Evolutionary conservation across 2,113 vertebrate species (phyloP).

Genomic region (Columbina picui): DNA sequence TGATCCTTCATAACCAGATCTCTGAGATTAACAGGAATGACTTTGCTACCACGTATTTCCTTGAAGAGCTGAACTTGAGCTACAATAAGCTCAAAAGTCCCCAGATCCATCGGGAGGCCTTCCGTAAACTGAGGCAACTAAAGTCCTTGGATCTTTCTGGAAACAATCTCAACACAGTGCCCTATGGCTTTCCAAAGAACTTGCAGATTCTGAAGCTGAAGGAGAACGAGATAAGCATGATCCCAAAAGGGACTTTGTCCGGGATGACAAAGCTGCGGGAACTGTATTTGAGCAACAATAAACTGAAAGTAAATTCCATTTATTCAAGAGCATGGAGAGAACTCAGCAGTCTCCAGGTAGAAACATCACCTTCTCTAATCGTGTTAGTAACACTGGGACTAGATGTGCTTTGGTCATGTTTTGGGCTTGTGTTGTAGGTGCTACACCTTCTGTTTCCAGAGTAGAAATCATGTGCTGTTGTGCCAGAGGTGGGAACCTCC

Average conservation of each 20-base stretch:
- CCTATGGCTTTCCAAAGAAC: constrained; percentile 89
- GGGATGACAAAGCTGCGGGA: constrained; percentile 91
- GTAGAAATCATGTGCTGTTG: neutral
- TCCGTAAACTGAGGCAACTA: constrained; percentile 90
- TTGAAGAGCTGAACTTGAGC: constrained; percentile 96
- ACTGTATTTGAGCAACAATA: constrained; percentile 89
- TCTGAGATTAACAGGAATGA: constrained; percentile 90
- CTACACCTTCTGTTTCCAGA: neutral
- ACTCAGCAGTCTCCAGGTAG: constrained; percentile 87
- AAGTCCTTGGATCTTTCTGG: constrained; percentile 92
- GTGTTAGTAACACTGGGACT: neutral
- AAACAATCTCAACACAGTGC: constrained; percentile 84
- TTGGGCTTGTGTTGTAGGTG: neutral
- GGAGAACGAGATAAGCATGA: constrained; percentile 84
- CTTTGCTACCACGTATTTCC: constrained; percentile 87
- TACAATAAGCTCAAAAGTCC: constrained; percentile 92
- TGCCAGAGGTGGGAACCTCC: neutral
- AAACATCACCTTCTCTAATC: neutral
- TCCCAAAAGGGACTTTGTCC: constrained; percentile 84
- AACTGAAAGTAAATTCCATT: constrained; percentile 87
- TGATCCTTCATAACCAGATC: constrained; percentile 95
- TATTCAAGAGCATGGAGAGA: constrained; percentile 91
- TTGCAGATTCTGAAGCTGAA: constrained; percentile 88
- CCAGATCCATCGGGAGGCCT: constrained; percentile 89
- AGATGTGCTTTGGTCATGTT: neutral